Percentiles rank a stretch among this genome's conserved stretches.
Evolutionary conservation across 2,113 vertebrate genomes (phyloP).

Genomic region (Zootoca vivipara): DNA sequence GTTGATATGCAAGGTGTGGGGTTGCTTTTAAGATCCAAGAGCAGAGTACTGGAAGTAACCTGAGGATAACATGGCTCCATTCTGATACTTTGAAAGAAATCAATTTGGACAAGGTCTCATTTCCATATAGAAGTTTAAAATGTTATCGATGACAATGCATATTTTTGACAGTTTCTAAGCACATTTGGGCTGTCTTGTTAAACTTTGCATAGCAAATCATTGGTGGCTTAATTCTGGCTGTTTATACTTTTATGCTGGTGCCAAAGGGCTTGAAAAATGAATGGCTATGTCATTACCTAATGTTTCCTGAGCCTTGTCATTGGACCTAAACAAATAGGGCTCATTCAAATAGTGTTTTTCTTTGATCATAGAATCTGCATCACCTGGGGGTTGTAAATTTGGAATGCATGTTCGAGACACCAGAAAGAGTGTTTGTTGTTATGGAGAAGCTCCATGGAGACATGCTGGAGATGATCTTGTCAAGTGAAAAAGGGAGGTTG

Average conservation of each 20-base stretch:
- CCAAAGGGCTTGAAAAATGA: slow-evolving; percentile 41
- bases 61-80: neutral
- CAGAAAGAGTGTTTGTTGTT: slow-evolving; percentile 95
- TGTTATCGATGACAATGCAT: too few relatives aligned
- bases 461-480: slow-evolving; percentile 99
- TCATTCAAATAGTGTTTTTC: slow-evolving; percentile 72
- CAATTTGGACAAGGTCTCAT: neutral
- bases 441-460: slow-evolving; percentile 99
- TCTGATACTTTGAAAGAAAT: neutral
- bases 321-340: slow-evolving; percentile 37
- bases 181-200: neutral
- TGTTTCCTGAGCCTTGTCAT: slow-evolving; percentile 32
- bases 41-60: neutral
- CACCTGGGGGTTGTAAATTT: slow-evolving; percentile 96
- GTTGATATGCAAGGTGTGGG: neutral
- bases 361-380: slow-evolving; percentile 89
- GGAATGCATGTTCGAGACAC: slow-evolving; percentile 98
- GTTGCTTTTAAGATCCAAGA: neutral
- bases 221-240: neutral
- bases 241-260: neutral
- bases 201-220: neutral
- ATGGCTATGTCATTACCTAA: slow-evolving; percentile 41
- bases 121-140: neutral
- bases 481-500: slow-evolving; percentile 96
- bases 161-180: neutral